phyloP scores from a whole-genome alignment of 2,797 vertebrate species.

The Gouania willdenowi region DNA sequence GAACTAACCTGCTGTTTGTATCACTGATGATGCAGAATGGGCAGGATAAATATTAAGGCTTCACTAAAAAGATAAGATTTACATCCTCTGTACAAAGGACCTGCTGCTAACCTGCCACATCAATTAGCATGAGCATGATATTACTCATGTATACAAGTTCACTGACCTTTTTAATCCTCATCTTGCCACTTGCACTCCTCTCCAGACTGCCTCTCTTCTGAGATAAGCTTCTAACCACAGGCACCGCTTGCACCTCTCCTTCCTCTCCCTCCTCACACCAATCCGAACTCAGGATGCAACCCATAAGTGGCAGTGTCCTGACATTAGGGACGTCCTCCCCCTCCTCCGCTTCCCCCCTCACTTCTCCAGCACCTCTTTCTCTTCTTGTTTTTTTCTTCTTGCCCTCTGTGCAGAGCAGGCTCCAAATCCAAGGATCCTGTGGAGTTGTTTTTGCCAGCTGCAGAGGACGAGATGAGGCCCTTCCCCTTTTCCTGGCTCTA shows the following conservation, averaged over 20 bases:
- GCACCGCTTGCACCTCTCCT: constrained; percentile 61
- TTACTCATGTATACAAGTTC: constrained; percentile 6
- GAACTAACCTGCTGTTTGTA: too few species aligned
- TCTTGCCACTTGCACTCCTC: constrained; percentile 65
- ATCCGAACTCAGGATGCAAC: constrained; percentile 75
- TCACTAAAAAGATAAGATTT: too few species aligned
- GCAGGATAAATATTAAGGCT: too few species aligned
- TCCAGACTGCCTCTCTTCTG: constrained; percentile 64
- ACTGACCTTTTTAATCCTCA: constrained; percentile 78
- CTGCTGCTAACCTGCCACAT: too few species aligned
- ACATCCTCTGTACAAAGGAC: too few species aligned
- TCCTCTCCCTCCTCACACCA: constrained; percentile 75
- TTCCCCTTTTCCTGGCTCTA: constrained; percentile 73
- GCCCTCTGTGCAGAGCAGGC: constrained; percentile 19
- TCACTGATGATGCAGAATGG: too few species aligned
- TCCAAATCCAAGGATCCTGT: constrained; percentile 44
- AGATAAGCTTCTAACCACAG: constrained; percentile 60
- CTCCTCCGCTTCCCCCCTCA: constrained; percentile 5
- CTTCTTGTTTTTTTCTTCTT: constrained; percentile 16
- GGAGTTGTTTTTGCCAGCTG: constrained; percentile 83
- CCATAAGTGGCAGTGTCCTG: constrained; percentile 66
- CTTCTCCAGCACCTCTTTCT: too few species aligned
- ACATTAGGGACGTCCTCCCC: constrained; percentile 14
- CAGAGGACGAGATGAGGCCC: constrained; percentile 61
- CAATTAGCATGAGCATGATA: too few species aligned